Percentiles rank a stretch among this genome's conserved stretches.
Conservation (phyloP, 2,113 vertebrate genomes). For the Empidonax alnorum region DNA sequence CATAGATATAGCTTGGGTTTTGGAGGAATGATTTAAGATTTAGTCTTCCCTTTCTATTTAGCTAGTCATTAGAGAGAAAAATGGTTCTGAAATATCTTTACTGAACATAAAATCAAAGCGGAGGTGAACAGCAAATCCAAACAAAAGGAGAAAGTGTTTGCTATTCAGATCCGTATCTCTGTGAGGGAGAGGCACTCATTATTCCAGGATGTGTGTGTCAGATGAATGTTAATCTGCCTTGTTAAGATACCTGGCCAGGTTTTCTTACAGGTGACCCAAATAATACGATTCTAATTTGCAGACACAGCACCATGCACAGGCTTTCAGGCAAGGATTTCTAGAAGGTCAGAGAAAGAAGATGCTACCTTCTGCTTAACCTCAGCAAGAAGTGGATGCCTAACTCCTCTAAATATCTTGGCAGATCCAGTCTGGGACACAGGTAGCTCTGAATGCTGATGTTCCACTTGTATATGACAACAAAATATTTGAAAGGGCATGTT, state of each 20-base stretch:
- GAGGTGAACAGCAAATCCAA: slow-evolving; percentile 8
- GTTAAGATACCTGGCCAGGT: slow-evolving; percentile 4
- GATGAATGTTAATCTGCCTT: slow-evolving; percentile 52
- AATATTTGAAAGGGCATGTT: background rate
- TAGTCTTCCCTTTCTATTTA: slow-evolving; percentile 25
- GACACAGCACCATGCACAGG: background rate
- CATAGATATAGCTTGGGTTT: background rate
- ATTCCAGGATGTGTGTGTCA: slow-evolving; percentile 10
- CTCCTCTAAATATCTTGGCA: background rate
- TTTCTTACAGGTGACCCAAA: slow-evolving; percentile 17
- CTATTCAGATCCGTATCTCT: slow-evolving; percentile 33
- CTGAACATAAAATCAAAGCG: slow-evolving; percentile 38
- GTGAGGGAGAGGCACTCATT: slow-evolving; percentile 6
- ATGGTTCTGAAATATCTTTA: slow-evolving; percentile 14
- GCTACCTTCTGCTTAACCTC: background rate
- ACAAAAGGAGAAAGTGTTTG: background rate
- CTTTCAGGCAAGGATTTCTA: slow-evolving; percentile 1
- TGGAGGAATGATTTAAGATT: slow-evolving; percentile 8
- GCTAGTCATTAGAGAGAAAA: slow-evolving; percentile 19
- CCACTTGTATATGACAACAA: background rate
- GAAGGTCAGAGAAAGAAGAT: background rate
- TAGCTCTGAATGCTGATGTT: background rate
- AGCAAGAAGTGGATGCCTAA: background rate
- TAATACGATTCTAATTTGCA: background rate
- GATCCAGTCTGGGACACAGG: background rate